Conservation (phyloP, 2,113 vertebrate species). For the Podarcis raffonei region DNA sequence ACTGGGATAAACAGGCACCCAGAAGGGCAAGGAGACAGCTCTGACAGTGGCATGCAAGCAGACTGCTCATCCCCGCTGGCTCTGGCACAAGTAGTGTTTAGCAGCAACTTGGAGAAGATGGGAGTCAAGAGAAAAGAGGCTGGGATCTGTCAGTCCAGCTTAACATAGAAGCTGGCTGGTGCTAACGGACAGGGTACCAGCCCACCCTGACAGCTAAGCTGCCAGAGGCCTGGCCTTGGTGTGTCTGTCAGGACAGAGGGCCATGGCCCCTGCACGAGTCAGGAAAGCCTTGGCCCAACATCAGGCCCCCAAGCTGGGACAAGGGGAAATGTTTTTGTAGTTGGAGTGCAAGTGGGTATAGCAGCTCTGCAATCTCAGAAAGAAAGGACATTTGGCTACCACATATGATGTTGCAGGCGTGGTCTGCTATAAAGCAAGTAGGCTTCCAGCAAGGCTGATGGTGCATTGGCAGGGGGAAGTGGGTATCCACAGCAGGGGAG, state of each 20-base stretch:
- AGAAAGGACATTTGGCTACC: background rate
- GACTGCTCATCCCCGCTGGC: background rate
- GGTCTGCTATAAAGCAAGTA: background rate
- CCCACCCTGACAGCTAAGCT: background rate
- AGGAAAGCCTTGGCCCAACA: background rate
- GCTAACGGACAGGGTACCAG: background rate
- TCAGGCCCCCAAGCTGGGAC: background rate
- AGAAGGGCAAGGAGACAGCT: background rate
- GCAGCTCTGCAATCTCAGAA: too few species aligned
- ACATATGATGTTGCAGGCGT: background rate
- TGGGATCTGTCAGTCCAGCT: conserved; percentile 48
- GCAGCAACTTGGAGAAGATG: background rate
- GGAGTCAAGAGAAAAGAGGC: conserved; percentile 20
- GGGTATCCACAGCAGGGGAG: background rate
- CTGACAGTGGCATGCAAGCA: background rate
- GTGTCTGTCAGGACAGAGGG: background rate
- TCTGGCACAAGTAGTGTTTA: conserved; percentile 26
- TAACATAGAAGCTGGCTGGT: background rate
- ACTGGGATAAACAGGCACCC: accelerated
- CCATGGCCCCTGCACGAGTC: background rate
- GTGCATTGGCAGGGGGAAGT: background rate
- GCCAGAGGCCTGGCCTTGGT: background rate
- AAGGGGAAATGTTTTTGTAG: background rate
- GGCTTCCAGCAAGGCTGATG: background rate
- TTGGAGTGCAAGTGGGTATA: too few species aligned